Conservation (phyloP, 2,888 invertebrate species). For the Rapana venosa region DNA sequence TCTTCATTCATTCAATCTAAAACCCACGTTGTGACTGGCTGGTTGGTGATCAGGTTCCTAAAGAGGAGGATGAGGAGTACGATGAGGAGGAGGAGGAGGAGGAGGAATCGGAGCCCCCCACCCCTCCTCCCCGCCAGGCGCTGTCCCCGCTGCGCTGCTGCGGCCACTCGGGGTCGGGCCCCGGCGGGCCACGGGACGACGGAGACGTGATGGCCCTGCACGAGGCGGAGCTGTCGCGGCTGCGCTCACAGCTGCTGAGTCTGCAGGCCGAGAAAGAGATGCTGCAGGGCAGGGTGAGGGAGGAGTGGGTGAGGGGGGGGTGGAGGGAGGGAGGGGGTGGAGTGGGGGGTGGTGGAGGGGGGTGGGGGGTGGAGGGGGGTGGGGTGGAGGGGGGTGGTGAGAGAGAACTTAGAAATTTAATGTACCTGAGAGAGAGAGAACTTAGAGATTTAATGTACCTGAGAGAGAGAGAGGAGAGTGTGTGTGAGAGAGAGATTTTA, state of each 20-base stretch:
- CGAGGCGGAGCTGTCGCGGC: conserved; percentile 78
- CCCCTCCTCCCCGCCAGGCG: conserved; percentile 54
- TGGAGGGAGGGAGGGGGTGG: too few species aligned
- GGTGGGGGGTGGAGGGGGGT: too few species aligned
- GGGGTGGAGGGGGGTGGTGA: too few species aligned
- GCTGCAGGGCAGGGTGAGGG: conserved; percentile 78
- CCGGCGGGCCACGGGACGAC: conserved; percentile 54
- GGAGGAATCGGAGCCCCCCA: conserved; percentile 62
- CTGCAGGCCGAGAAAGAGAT: conserved; percentile 79
- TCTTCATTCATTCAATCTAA: too few species aligned
- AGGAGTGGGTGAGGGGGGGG: too few species aligned
- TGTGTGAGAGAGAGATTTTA: too few species aligned
- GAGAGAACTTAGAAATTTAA: too few species aligned
- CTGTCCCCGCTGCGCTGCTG: conserved; percentile 64
- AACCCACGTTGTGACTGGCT: too few species aligned
- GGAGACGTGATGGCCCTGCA: conserved; percentile 80
- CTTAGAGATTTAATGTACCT: too few species aligned
- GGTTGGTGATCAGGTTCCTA: neutral
- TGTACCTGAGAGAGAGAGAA: too few species aligned
- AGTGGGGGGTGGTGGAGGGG: too few species aligned
- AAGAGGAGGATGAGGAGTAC: conserved; percentile 16
- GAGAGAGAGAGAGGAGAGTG: too few species aligned
- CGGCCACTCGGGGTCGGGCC: conserved; percentile 64
- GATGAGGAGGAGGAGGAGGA: conserved; percentile 61
- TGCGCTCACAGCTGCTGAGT: conserved; percentile 75